Evolutionary conservation across 2,113 vertebrate species (phyloP).

Genomic region (Sylvia atricapilla): DNA sequence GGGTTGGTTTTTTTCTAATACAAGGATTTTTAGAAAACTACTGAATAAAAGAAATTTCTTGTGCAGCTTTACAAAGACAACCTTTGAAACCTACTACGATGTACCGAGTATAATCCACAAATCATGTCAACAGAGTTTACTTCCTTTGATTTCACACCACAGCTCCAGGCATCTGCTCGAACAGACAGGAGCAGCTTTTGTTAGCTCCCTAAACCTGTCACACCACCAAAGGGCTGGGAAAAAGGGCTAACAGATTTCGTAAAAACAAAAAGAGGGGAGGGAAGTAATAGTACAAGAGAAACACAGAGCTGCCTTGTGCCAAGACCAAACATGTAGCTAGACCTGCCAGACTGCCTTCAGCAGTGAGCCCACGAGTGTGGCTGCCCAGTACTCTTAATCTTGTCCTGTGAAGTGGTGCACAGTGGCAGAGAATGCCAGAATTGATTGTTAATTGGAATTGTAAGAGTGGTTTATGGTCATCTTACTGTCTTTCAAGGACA

Average conservation of each 20-base stretch:
- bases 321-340: neutral
- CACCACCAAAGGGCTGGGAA: neutral
- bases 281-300: neutral
- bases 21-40: neutral
- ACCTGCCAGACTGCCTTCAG: neutral
- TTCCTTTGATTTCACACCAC: slow-evolving; percentile 41
- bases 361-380: neutral
- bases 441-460: neutral
- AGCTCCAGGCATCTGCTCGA: slow-evolving; percentile 17
- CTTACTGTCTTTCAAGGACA: neutral
- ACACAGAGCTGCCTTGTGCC: neutral
- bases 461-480: neutral
- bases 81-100: neutral
- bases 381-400: neutral
- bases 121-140: slow-evolving; percentile 32
- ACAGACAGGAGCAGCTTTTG: slow-evolving; percentile 25
- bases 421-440: neutral
- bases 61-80: neutral
- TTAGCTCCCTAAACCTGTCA: slow-evolving; percentile 10
- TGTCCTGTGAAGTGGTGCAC: neutral
- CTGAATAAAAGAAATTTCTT: neutral
- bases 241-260: slow-evolving; percentile 4
- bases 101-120: neutral
- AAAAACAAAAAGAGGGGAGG: neutral
- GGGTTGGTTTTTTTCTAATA: fast-evolving